Conservation (phyloP, 37 sponge, comb jelly and placozoan genomes). For the Agelas oroides region DNA sequence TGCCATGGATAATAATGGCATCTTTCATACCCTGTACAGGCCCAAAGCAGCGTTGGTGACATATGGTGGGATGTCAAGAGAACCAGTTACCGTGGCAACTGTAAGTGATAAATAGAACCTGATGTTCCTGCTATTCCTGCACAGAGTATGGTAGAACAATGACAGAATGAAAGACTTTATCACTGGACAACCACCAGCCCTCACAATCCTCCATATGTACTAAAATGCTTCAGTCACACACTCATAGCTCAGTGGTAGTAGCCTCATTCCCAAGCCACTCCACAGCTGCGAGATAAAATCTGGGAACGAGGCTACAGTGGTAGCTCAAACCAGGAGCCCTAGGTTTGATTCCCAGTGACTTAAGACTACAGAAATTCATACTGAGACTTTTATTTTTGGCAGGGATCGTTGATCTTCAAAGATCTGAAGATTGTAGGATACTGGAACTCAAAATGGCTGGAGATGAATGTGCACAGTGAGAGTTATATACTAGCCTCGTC, state of each 20-base stretch:
- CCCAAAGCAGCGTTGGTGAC: constrained; percentile 75
- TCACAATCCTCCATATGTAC: no score
- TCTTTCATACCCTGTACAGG: constrained; percentile 21
- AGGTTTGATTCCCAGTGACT: no score
- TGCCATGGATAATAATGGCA: no score
- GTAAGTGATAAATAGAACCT: constrained; percentile 28
- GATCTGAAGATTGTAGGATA: constrained; percentile 77
- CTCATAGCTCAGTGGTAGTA: no score
- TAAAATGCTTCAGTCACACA: no score
- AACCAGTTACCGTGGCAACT: constrained; percentile 78
- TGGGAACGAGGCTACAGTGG: no score
- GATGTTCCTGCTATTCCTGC: not conserved
- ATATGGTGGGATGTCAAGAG: constrained; percentile 91
- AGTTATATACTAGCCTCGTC: not conserved
- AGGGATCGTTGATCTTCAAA: constrained; percentile 85
- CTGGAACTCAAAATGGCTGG: constrained; percentile 85
- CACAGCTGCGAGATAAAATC: no score
- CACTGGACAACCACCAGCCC: no score
- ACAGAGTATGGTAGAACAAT: no score
- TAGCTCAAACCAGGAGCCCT: no score
- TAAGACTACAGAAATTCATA: not conserved
- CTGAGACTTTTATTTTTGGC: not conserved
- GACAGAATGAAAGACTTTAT: no score
- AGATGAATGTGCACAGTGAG: constrained; percentile 68
- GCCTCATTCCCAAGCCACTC: no score